Percentiles rank a stretch among this genome's conserved stretches.
phyloP scores from a whole-genome alignment of 1,140 invertebrate species.

The Nasonia giraulti region DNA sequence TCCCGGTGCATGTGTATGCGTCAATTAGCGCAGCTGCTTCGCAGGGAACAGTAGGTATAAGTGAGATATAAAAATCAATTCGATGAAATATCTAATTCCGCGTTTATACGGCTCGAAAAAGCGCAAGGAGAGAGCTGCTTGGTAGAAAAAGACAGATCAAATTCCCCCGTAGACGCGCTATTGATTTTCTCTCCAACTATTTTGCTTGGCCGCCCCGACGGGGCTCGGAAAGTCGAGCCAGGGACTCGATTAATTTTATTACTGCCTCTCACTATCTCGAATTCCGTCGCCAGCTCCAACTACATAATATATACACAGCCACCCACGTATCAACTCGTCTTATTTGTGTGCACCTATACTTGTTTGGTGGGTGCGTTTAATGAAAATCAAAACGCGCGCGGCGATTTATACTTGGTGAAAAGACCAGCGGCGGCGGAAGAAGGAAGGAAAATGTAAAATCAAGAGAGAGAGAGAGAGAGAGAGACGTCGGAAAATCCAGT shows the following conservation, averaged over 20 bases:
- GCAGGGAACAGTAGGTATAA: no score
- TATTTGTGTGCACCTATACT: no score
- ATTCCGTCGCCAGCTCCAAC: background rate
- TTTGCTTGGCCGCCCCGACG: constrained; percentile 37
- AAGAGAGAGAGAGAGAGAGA: background rate
- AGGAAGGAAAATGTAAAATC: constrained; percentile 23
- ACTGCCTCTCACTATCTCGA: constrained; percentile 44
- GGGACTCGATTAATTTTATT: constrained; percentile 58
- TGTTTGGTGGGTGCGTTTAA: background rate
- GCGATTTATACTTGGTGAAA: background rate
- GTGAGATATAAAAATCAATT: background rate
- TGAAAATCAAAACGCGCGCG: background rate
- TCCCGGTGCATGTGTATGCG: background rate
- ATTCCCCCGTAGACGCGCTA: constrained; percentile 22
- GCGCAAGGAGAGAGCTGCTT: background rate
- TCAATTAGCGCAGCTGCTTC: background rate
- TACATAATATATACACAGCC: background rate
- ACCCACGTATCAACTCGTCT: background rate
- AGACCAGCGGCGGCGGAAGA: no score
- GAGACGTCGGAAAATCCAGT: background rate
- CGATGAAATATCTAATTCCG: constrained; percentile 33
- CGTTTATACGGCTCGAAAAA: constrained; percentile 25
- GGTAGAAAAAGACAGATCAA: constrained; percentile 37
- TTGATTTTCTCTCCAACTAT: constrained; percentile 45
- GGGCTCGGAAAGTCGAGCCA: constrained; percentile 31